Evolutionary conservation across 2,113 vertebrate species (phyloP), one percentile per base, ranked within the genome.

Genomic region (Anhinga anhinga): DNA sequence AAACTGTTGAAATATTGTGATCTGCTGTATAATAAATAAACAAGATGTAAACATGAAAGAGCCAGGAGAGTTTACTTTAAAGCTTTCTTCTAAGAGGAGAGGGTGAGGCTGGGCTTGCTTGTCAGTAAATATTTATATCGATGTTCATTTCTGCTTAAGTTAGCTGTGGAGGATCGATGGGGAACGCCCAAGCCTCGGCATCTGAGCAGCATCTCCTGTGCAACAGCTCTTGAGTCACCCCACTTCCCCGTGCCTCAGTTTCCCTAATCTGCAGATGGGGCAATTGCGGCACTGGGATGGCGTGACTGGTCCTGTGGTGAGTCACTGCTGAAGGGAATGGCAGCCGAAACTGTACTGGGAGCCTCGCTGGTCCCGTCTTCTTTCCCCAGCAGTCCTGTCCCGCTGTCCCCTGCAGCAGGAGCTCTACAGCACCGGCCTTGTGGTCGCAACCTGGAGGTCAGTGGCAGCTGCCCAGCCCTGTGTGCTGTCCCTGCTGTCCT

Each of bases 11-110:
- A 95, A 96, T 95, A 96, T 97, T 95, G 96, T 97, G 96, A 97
- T 97, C 92, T 92, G 93, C 93, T 97, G 95, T 96, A 96, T 96
- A 97, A 96, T 95, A 97, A 98, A 98, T 97, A 97, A 97, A 97
- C 95, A 96, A 95, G 78, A 73, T 36, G 95, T 96, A 94, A 96
- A 94, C 97, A 95, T 88, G 78, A 96, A 95, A 93, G 91, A 86
- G 36, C 93, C 84, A 92, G 96, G 88, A 93, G 94, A 95, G 95
- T 97, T 97, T 97, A 96, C 95, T 97, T 93, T 89, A 91, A 96
- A 82, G 85, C 61, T 85, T 86, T 81, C 95, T 80, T 93, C 71
- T 86, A 56, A 89, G 89, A 96, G 34, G 47, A 86, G 90, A 95
- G 96, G 97, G 95, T 97, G 97, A 96, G 96, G 97, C 96, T 86